Evolutionary conservation across 2,797 vertebrate genomes (phyloP).

Genomic region (Rhabdophis nuchalis): DNA sequence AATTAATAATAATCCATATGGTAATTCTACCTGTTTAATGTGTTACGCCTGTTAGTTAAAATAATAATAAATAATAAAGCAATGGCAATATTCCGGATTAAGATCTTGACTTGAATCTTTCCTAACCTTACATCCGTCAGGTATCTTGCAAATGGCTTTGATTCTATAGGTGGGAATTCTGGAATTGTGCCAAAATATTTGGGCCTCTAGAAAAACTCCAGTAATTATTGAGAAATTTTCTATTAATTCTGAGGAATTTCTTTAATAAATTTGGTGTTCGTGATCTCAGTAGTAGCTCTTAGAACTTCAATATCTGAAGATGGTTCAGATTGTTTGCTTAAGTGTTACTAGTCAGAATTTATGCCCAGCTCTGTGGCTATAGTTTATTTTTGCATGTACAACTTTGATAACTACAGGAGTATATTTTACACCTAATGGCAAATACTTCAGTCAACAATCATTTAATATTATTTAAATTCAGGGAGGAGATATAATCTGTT

Average conservation of each 20-base stretch:
- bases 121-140: not conserved
- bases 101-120: not conserved
- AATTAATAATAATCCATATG: not conserved
- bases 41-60: not conserved
- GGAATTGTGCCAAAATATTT: not conserved
- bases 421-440: not conserved
- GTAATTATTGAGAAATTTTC: not conserved
- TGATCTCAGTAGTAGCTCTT: not conserved
- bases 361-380: not conserved
- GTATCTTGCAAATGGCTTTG: not conserved
- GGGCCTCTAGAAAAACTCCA: not conserved
- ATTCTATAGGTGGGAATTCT: not conserved
- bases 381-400: not conserved
- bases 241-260: not conserved
- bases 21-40: not conserved
- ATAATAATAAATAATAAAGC: not conserved
- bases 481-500: not conserved
- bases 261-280: not conserved
- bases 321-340: not conserved
- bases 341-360: not conserved
- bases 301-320: not conserved
- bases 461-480: conserved; percentile 6
- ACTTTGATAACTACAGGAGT: not conserved
- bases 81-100: not conserved
- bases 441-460: not conserved